Evolutionary conservation across 1,140 invertebrate species (phyloP).

Genomic region (Wasmannia auropunctata): DNA sequence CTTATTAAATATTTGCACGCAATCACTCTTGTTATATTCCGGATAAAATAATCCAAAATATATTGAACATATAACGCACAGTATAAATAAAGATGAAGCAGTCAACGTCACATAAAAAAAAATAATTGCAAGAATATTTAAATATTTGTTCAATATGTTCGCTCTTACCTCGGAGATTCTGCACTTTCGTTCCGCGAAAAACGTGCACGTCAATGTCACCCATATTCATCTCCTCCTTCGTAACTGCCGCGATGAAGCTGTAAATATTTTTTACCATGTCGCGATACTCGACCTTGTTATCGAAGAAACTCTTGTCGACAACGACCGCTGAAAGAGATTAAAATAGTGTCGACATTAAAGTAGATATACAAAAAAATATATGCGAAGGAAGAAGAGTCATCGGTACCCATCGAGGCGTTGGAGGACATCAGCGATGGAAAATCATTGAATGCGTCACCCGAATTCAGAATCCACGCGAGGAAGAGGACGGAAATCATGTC

Average conservation of each 20-base stretch:
- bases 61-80: background rate
- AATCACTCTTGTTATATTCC: background rate
- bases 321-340: constrained; percentile 70
- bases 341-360: background rate
- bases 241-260: constrained; percentile 86
- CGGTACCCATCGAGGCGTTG: constrained; percentile 89
- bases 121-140: constrained; percentile 10
- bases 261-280: constrained; percentile 86
- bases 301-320: constrained; percentile 77
- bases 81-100: background rate
- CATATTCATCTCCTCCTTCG: constrained; percentile 87
- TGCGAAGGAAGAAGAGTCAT: constrained; percentile 9
- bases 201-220: constrained; percentile 88
- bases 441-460: constrained; percentile 82
- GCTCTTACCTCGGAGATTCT: constrained; percentile 87
- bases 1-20: background rate
- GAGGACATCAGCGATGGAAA: constrained; percentile 89
- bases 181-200: constrained; percentile 88
- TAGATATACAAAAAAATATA: background rate
- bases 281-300: constrained; percentile 84
- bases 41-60: background rate
- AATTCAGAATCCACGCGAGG: constrained; percentile 57
- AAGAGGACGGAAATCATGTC: constrained; percentile 76
- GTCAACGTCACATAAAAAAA: too few species aligned
- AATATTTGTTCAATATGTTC: background rate